Evolutionary conservation across 1,140 invertebrate genomes (phyloP), one percentile per base, ranked within the genome.

Genomic region (Eriosoma lanigerum): DNA sequence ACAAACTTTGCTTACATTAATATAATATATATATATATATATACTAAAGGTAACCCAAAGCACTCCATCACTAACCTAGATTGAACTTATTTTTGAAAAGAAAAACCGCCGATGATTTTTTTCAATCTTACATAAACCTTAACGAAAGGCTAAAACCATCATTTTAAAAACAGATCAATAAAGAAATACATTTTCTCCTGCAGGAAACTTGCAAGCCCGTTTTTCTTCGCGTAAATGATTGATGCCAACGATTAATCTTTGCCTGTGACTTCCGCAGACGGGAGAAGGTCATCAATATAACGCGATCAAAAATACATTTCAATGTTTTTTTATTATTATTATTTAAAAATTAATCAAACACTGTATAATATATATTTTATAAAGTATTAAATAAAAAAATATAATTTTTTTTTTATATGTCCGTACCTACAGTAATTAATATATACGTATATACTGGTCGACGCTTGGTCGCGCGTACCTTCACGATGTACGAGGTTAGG

Each of bases 251-350:
- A 68, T 68, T 68, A 68, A 68, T 68, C 64, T 48, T 68, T 24
- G 64, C 38, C 38, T 5, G 38, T 38, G 64, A 68, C 64, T 68
- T 48, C 15, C 44, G 44, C 24, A 48, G n/a, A 24, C 15, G 64
- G 12, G 64, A 68, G 38, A 68, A 46, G 64, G 64, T 68, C 64
- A 68, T 68, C 64, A 68, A 68, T 68, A 68, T 64, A 68, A 68
- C 64, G 64, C 38, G 64, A 68, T 68, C 64, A 68, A 68, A 68
- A 68, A 68, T 68, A 68, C 64, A 68, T 68, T 58, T 48, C 21
- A 5, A 48, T 64, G 29, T 64, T 38, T 17, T 17, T 21, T 44
- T 66, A 32, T 44, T 66, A 46, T 66, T 66, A 38, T 46, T 66
- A 66, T 46, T 68, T 48, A 17, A 24, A 68, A 68, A 68, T 48